Evolutionary conservation across 2,888 invertebrate genomes (phyloP).

Genomic region (Rhodophaea formosa): DNA sequence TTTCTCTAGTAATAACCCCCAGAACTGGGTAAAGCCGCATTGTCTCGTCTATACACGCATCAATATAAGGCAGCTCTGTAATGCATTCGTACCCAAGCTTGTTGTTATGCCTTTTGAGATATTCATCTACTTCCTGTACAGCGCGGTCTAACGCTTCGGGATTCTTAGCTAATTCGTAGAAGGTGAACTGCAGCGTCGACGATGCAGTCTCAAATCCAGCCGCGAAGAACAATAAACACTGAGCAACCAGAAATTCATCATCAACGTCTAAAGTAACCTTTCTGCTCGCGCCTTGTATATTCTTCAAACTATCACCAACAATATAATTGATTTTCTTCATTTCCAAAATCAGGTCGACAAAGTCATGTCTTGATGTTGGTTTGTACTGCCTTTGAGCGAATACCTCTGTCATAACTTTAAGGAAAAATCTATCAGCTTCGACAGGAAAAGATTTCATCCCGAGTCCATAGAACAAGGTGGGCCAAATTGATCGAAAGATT

Average conservation of each 20-base stretch:
- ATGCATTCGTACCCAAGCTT: slow-evolving; percentile 45
- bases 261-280: slow-evolving; percentile 43
- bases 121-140: slow-evolving; percentile 46
- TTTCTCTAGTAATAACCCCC: slow-evolving; percentile 46
- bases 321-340: slow-evolving; percentile 43
- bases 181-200: slow-evolving; percentile 38
- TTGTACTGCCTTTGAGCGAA: slow-evolving; percentile 40
- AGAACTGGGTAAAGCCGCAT: slow-evolving; percentile 53
- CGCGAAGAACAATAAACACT: slow-evolving; percentile 71
- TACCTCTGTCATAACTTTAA: slow-evolving; percentile 37
- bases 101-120: slow-evolving; percentile 36
- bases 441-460: slow-evolving; percentile 38
- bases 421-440: slow-evolving; percentile 41
- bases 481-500: slow-evolving; percentile 41
- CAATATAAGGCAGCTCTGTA: slow-evolving; percentile 46
- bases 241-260: slow-evolving; percentile 67
- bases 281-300: slow-evolving; percentile 33
- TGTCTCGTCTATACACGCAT: slow-evolving; percentile 51
- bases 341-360: slow-evolving; percentile 47
- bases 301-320: slow-evolving; percentile 42
- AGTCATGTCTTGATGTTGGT: slow-evolving; percentile 45
- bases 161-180: slow-evolving; percentile 52
- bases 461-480: slow-evolving; percentile 45
- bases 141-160: slow-evolving; percentile 36
- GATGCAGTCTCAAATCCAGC: slow-evolving; percentile 61